Percentiles rank a stretch among this genome's conserved stretches.
These are phyloP conservation scores for Dryas iulia DNA, from an alignment of 1,140 invertebrate genomes.

Conservation along the genomic window DNA sequence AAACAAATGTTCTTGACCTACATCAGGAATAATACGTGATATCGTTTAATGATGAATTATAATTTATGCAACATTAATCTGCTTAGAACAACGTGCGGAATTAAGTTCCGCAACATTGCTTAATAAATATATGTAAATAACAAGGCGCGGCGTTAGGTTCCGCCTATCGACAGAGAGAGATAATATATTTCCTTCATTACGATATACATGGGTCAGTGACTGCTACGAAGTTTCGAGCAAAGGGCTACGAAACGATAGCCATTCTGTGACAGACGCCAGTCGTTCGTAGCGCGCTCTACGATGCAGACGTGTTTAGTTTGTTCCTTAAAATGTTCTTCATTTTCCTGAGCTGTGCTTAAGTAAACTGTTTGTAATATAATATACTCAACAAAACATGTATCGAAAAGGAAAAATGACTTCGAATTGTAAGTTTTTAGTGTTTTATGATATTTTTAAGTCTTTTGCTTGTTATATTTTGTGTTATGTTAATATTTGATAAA, in stretches of 20 bases:
- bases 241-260: not conserved
- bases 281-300: conserved; percentile 14
- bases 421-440: conserved; percentile 18
- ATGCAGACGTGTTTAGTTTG: not conserved
- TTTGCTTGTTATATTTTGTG: not conserved
- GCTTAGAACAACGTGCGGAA: not conserved
- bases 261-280: not conserved
- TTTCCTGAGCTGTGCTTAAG: not conserved
- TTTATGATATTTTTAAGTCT: not conserved
- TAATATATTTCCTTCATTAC: too few species aligned
- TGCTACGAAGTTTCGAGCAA: not conserved
- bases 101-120: not conserved
- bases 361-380: too few species aligned
- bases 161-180: too few species aligned
- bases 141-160: too few species aligned
- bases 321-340: not conserved
- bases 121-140: too few species aligned
- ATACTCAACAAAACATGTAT: conserved; percentile 16
- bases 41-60: not conserved
- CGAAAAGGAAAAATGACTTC: conserved; percentile 19
- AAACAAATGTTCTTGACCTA: not conserved
- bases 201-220: conserved; percentile 13
- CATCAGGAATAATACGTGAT: not conserved
- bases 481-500: too few species aligned
- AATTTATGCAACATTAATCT: not conserved